A percentile compares a stretch with the other conserved stretches of the same genome.
phyloP scores from a whole-genome alignment of 1,140 invertebrate species.

The Diorhabda carinulata region DNA sequence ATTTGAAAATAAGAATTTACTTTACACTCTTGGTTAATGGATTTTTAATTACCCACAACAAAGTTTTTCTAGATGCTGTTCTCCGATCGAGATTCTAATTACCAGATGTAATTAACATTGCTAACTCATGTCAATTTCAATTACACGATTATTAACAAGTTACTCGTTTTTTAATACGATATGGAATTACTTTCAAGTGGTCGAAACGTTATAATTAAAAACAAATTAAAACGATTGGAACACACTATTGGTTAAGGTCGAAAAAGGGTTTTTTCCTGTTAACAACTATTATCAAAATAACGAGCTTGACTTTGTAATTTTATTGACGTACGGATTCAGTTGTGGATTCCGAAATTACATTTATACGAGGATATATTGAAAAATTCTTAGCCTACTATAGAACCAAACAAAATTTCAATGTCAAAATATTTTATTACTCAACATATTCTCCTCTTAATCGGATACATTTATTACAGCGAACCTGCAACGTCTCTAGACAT shows the following conservation, averaged over 20 bases:
- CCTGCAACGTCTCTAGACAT: too few relatives aligned
- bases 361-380: too few relatives aligned
- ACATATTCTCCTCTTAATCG: too few relatives aligned
- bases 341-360: too few relatives aligned
- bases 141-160: slow-evolving; percentile 38
- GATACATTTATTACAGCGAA: too few relatives aligned
- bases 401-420: too few relatives aligned
- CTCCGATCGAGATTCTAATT: slow-evolving; percentile 37
- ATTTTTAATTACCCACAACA: slow-evolving; percentile 43
- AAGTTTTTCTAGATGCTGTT: slow-evolving; percentile 33
- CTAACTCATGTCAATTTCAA: slow-evolving; percentile 41
- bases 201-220: slow-evolving; percentile 30
- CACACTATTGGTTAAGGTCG: not conserved
- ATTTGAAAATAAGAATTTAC: too few relatives aligned
- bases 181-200: slow-evolving; percentile 24
- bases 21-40: slow-evolving; percentile 41
- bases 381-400: too few relatives aligned
- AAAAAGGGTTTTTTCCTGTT: not conserved
- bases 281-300: too few relatives aligned
- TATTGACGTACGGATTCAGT: too few relatives aligned
- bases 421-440: too few relatives aligned
- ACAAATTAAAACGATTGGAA: slow-evolving; percentile 24
- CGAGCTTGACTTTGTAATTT: too few relatives aligned
- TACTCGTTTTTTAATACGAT: slow-evolving; percentile 24
- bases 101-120: slow-evolving; percentile 38